Evolutionary conservation across 2,797 vertebrate genomes (phyloP).

Genomic region (Synaphobranchus kaupii): DNA sequence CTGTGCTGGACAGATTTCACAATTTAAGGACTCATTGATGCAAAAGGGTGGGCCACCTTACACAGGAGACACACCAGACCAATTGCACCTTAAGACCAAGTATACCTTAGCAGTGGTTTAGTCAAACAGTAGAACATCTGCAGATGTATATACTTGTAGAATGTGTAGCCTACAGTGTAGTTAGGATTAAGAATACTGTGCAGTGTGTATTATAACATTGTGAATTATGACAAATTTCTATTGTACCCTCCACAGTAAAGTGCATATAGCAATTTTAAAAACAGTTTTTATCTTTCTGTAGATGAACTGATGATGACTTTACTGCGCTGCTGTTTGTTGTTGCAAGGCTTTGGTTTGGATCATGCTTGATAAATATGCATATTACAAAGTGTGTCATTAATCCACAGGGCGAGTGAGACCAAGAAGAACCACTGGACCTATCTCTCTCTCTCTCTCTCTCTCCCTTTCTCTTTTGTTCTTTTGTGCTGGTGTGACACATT

Average conservation of each 20-base stretch:
- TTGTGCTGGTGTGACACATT: slow-evolving; percentile 72
- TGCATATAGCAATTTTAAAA: neutral
- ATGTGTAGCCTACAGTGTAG: neutral
- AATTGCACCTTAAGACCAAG: neutral
- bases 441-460: slow-evolving; percentile 27
- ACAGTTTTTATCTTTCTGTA: neutral
- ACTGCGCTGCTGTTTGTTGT: neutral
- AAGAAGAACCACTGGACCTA: neutral
- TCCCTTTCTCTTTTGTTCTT: slow-evolving; percentile 62
- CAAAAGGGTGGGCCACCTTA: neutral
- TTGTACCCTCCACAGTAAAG: neutral
- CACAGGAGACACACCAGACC: neutral
- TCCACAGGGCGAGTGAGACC: slow-evolving; percentile 14
- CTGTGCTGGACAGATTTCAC: neutral
- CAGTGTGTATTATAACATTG: neutral
- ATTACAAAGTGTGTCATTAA: neutral
- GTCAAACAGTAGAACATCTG: neutral
- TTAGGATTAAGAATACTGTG: neutral
- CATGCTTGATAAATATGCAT: neutral
- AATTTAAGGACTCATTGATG: neutral
- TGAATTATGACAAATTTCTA: neutral
- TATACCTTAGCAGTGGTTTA: neutral
- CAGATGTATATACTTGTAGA: neutral
- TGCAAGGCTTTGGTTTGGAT: neutral
- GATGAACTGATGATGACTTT: neutral